phyloP scores from a whole-genome alignment of 1,140 invertebrate genomes.

The Drosophila mayri region DNA sequence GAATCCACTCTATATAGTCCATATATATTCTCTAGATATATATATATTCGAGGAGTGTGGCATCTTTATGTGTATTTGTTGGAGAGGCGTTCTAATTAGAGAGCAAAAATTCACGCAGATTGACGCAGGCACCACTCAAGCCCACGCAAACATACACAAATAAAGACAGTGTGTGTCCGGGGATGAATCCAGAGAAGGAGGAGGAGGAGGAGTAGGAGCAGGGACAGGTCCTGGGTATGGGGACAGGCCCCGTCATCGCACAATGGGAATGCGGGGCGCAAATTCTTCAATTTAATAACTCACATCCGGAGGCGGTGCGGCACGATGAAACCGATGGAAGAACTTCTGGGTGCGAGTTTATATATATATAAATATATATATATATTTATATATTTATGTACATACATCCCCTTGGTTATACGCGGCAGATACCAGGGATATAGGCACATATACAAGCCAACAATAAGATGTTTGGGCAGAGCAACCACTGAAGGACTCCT shows the following conservation, averaged over 20 bases:
- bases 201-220: not conserved
- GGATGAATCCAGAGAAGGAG: not conserved
- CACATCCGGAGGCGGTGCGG: slow-evolving; percentile 67
- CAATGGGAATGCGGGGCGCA: slow-evolving; percentile 61
- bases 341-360: slow-evolving; percentile 35
- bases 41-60: slow-evolving; percentile 14
- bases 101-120: slow-evolving; percentile 77
- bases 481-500: slow-evolving; percentile 55
- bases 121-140: slow-evolving; percentile 57
- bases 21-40: slow-evolving; percentile 6
- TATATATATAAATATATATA: no score
- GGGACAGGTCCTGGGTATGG: slow-evolving; percentile 1
- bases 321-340: slow-evolving; percentile 35
- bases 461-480: slow-evolving; percentile 60
- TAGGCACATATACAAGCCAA: slow-evolving; percentile 18
- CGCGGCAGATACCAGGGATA: slow-evolving; percentile 4
- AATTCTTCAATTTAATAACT: slow-evolving; percentile 83
- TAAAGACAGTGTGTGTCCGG: slow-evolving; percentile 7
- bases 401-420: slow-evolving; percentile 2
- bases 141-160: slow-evolving; percentile 43
- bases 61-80: slow-evolving; percentile 44
- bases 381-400: not conserved
- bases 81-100: slow-evolving; percentile 80
- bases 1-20: slow-evolving; percentile 9
- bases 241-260: slow-evolving; percentile 13